These are phyloP conservation scores for Panurus biarmicus DNA, from an alignment of 2,113 vertebrate genomes.

Conservation along the genomic window DNA sequence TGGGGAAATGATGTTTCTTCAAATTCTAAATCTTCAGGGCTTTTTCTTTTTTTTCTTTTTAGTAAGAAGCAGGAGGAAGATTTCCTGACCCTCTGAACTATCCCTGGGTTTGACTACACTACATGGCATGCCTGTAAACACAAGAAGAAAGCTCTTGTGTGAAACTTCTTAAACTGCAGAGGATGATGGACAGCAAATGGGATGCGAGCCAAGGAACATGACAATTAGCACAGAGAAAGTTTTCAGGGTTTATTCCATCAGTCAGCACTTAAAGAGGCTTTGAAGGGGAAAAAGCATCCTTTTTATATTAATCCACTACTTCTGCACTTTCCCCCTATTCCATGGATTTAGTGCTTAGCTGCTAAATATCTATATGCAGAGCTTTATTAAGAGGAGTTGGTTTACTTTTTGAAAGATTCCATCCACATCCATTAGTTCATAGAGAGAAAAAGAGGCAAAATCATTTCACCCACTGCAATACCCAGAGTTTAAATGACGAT, in stretches of 20 bases:
- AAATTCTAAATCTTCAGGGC: constrained; percentile 26
- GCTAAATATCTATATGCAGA: constrained; percentile 47
- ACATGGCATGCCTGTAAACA: constrained; percentile 36
- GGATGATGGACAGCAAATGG: constrained; percentile 21
- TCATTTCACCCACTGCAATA: background rate
- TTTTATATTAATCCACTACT: constrained; percentile 61
- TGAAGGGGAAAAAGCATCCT: constrained; percentile 51
- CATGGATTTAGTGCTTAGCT: constrained; percentile 58
- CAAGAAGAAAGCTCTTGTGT: constrained; percentile 41
- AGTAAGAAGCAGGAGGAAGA: constrained; percentile 35
- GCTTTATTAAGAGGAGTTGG: constrained; percentile 46
- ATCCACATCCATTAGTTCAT: constrained; percentile 34
- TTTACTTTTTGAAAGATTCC: constrained; percentile 48
- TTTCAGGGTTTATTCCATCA: constrained; percentile 61
- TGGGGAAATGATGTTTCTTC: background rate
- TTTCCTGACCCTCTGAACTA: constrained; percentile 48
- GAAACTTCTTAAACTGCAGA: constrained; percentile 56
- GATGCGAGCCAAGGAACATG: constrained; percentile 44
- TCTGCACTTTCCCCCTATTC: constrained; percentile 22
- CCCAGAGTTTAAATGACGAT: background rate
- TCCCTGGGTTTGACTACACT: constrained; percentile 19
- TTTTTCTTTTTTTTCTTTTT: background rate
- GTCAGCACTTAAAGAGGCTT: constrained; percentile 62
- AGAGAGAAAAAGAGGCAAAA: constrained; percentile 30
- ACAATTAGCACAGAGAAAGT: constrained; percentile 59